Evolutionary conservation across 1,140 invertebrate genomes (phyloP).

Genomic region (Trachymyrmex septentrionalis): DNA sequence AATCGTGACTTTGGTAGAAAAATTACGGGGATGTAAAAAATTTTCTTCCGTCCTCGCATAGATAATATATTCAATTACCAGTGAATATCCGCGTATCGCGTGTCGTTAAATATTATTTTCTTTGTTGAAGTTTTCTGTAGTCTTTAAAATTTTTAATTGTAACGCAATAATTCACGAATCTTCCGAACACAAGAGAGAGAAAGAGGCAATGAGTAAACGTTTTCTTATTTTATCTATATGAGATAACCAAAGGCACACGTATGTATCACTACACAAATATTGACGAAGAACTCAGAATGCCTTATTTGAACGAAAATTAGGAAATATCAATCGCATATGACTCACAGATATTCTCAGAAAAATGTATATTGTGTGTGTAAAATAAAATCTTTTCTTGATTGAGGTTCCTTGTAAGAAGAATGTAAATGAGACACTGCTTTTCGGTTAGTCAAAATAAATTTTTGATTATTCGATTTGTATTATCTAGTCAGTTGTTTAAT

Average conservation of each 20-base stretch:
- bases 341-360: background rate
- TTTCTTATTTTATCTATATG: conserved; percentile 1
- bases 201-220: background rate
- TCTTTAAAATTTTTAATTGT: background rate
- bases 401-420: background rate
- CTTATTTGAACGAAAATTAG: background rate
- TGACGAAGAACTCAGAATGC: background rate
- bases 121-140: background rate
- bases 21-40: background rate
- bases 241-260: background rate
- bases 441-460: background rate
- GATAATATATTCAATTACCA: conserved; percentile 13
- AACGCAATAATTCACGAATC: background rate
- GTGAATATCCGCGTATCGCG: conserved; percentile 8
- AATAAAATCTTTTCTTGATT: background rate
- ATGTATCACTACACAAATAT: background rate
- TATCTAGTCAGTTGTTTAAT: background rate
- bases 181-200: background rate
- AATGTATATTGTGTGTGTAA: background rate
- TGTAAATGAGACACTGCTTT: background rate
- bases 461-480: background rate
- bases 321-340: background rate
- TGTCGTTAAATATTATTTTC: background rate
- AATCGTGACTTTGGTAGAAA: conserved; percentile 16
- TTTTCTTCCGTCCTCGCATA: background rate